A percentile compares a stretch with the other conserved stretches of the same genome.
These are phyloP conservation scores for Eristalis pertinax DNA, from an alignment of 2,888 invertebrate species.

Conservation along the genomic window DNA sequence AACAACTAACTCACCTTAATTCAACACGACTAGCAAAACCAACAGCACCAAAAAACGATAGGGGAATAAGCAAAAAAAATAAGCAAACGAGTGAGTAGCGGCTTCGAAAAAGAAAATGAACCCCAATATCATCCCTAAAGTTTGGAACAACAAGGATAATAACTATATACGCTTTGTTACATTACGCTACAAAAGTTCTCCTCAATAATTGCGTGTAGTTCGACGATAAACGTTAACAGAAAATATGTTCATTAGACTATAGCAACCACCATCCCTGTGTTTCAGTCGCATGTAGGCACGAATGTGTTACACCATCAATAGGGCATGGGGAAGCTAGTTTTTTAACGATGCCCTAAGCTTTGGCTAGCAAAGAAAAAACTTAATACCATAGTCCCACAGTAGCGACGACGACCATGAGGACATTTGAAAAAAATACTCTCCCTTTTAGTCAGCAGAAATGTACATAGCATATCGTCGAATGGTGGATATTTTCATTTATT, in stretches of 20 bases:
- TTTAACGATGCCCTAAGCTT: slow-evolving; percentile 42
- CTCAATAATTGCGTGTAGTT: slow-evolving; percentile 47
- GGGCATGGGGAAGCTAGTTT: not conserved
- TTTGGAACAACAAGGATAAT: slow-evolving; percentile 39
- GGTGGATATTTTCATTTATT: slow-evolving; percentile 16
- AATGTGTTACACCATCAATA: slow-evolving; percentile 19
- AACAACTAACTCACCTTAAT: slow-evolving; percentile 6
- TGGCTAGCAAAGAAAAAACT: not conserved
- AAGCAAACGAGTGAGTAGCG: not conserved
- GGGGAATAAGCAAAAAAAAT: too few relatives aligned
- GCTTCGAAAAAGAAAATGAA: slow-evolving; percentile 21
- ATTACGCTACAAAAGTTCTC: slow-evolving; percentile 1
- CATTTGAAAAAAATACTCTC: slow-evolving; percentile 5
- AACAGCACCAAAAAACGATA: not conserved
- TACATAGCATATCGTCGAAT: not conserved
- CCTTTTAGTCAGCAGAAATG: not conserved
- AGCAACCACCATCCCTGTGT: too few relatives aligned
- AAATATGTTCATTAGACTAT: slow-evolving; percentile 43
- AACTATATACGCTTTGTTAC: slow-evolving; percentile 31
- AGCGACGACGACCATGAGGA: too few relatives aligned
- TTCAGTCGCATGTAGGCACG: slow-evolving; percentile 24
- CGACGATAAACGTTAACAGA: slow-evolving; percentile 45
- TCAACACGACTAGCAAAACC: not conserved
- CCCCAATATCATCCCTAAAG: slow-evolving; percentile 20
- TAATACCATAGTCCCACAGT: not conserved